Conservation (phyloP, 2,797 vertebrate species). For the Falco naumanni region DNA sequence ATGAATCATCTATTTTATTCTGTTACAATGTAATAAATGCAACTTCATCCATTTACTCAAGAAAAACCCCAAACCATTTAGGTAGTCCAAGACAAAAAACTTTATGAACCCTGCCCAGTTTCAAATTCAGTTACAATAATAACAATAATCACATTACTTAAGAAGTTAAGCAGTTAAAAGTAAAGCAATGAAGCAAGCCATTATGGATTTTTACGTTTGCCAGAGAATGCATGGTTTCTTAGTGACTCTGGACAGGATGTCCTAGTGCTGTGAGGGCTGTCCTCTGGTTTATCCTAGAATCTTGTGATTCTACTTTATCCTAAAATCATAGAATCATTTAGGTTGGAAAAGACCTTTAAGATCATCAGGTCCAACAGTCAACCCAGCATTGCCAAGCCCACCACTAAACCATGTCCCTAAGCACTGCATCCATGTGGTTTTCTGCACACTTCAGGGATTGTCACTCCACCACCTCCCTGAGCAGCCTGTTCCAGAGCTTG, state of each 20-base stretch:
- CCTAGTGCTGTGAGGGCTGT: not conserved
- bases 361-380: too few relatives aligned
- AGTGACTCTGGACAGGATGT: accelerated
- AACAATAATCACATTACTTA: not conserved
- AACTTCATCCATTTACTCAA: not conserved
- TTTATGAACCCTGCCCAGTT: not conserved
- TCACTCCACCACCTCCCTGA: too few relatives aligned
- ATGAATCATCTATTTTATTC: not conserved
- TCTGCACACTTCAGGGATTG: too few relatives aligned
- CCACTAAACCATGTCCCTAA: too few relatives aligned
- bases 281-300: not conserved
- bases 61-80: not conserved
- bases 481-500: too few relatives aligned
- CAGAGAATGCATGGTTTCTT: not conserved
- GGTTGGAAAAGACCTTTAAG: too few relatives aligned
- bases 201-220: not conserved
- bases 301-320: too few relatives aligned
- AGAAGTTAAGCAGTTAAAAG: not conserved
- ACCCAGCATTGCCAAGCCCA: too few relatives aligned
- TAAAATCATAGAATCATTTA: too few relatives aligned
- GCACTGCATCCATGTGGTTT: too few relatives aligned
- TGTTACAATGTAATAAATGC: not conserved
- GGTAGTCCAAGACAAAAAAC: not conserved
- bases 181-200: not conserved
- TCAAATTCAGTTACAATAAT: not conserved